Evolutionary conservation across 2,113 vertebrate species (phyloP), one percentile per base, ranked within the genome.

Genomic region (Misgurnus anguillicaudatus): DNA sequence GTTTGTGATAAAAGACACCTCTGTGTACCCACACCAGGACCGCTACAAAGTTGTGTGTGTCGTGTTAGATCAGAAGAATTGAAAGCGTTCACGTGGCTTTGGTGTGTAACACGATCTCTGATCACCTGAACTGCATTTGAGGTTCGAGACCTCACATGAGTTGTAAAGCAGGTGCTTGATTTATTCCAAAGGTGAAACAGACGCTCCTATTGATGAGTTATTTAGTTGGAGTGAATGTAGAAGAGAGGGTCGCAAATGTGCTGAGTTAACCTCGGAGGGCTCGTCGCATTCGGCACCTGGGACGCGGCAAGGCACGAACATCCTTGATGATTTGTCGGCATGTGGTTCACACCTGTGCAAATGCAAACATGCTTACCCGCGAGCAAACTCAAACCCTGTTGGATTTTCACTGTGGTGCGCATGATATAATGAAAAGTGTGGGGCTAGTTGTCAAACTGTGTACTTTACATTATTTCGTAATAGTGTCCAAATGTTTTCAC

Each of bases 171-270:
- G 74, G 60, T 31, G 75, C 81, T 53, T 85, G 84, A 91, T 91
- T 90, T 88, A 91, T 90, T 87, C 85, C 81, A 86, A 17, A 66
- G 78, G 83, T 86, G 75, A 88, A 88, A 85, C 80, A 80, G 82
- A 87, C 69, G 76, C 79, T 83, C 65, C 80, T 88, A 87, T 89
- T 84, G 85, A 88, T 82, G 80, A 88, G 83, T 70, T 77, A 82
- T 88, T 89, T 87, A 89, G 81, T 70, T 47, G 78, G 78, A 80
- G n/a, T 63, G 67, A 79, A 76, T 77, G 72, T 51, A 16, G 51
- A 39, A 24, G 51, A 60, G n/a, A 58, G 67, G 45, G 55, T 83
- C 80, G 81, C 69, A 39, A 24, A 83, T 67, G 78, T 83, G 84
- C 80, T 77, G 82, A 85, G 75, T 38, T 69, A 65, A 83, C 78